Conservation (phyloP, 2,888 invertebrate genomes). For the Lasioglossum lativentre region DNA sequence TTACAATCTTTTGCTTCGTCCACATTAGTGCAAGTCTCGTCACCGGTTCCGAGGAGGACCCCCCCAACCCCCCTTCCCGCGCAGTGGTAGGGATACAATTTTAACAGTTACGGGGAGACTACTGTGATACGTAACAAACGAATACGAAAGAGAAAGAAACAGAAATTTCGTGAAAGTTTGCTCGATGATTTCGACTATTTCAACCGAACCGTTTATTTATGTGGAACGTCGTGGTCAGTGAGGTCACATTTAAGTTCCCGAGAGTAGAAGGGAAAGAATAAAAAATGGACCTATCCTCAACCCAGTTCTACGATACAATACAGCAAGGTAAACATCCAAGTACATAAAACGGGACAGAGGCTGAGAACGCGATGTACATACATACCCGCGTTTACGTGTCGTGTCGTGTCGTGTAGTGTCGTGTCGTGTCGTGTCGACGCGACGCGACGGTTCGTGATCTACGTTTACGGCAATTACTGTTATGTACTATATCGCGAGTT, state of each 20-base stretch:
- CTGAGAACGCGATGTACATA: neutral
- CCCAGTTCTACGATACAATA: slow-evolving; percentile 42
- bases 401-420: too few relatives aligned
- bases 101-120: too few relatives aligned
- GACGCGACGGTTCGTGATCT: neutral
- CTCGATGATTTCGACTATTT: too few relatives aligned
- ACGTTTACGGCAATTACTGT: neutral
- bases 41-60: too few relatives aligned
- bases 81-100: too few relatives aligned
- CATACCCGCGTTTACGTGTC: neutral
- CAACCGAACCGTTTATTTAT: neutral
- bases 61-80: too few relatives aligned
- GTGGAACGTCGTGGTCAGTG: neutral
- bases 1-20: too few relatives aligned
- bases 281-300: slow-evolving; percentile 33
- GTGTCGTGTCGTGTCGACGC: neutral
- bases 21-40: too few relatives aligned
- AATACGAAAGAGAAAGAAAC: too few relatives aligned
- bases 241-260: neutral
- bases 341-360: neutral
- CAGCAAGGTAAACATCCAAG: slow-evolving; percentile 25
- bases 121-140: too few relatives aligned
- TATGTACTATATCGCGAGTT: neutral
- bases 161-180: too few relatives aligned
- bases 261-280: slow-evolving; percentile 1